phyloP scores from a whole-genome alignment of 2,888 invertebrate species.

The Pteria penguin region DNA sequence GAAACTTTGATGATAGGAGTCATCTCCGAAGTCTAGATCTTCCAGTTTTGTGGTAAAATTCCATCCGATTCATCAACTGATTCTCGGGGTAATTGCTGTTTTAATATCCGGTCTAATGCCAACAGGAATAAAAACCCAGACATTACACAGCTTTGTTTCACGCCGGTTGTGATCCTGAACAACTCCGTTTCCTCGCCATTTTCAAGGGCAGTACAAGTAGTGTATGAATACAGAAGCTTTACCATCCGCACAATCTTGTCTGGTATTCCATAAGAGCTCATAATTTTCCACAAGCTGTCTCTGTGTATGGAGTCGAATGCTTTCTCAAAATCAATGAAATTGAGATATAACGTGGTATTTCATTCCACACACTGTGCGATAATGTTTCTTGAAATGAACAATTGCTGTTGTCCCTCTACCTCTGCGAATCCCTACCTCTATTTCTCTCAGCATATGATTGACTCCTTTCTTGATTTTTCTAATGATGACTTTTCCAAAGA shows the following conservation, averaged over 20 bases:
- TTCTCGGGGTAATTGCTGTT: background rate
- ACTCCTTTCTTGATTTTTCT: constrained; percentile 8
- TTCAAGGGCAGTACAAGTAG: constrained; percentile 12
- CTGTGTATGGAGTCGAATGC: constrained; percentile 29
- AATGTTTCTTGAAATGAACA: constrained; percentile 2
- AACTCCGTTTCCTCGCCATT: constrained; percentile 23
- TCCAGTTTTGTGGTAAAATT: constrained; percentile 1
- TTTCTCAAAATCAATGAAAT: constrained; percentile 26
- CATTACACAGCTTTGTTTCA: constrained; percentile 5
- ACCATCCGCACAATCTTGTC: constrained; percentile 15
- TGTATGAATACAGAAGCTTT: constrained; percentile 10
- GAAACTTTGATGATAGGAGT: no score
- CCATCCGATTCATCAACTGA: constrained; percentile 1
- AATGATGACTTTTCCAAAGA: constrained; percentile 7
- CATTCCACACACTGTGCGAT: constrained; percentile 14
- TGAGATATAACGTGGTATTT: constrained; percentile 5
- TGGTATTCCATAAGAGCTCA: constrained; percentile 26
- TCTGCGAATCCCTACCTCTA: constrained; percentile 11
- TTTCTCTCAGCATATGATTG: constrained; percentile 3
- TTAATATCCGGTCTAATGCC: background rate
- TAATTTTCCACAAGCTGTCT: constrained; percentile 22
- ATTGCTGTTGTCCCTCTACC: constrained; percentile 11
- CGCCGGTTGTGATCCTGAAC: constrained; percentile 18
- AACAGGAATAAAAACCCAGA: constrained; percentile 6
- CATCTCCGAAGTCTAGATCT: constrained; percentile 16